These are phyloP conservation scores for human (Homo sapiens) DNA, from an alignment of 2,113 vertebrate genomes.

Conservation along the genomic window DNA sequence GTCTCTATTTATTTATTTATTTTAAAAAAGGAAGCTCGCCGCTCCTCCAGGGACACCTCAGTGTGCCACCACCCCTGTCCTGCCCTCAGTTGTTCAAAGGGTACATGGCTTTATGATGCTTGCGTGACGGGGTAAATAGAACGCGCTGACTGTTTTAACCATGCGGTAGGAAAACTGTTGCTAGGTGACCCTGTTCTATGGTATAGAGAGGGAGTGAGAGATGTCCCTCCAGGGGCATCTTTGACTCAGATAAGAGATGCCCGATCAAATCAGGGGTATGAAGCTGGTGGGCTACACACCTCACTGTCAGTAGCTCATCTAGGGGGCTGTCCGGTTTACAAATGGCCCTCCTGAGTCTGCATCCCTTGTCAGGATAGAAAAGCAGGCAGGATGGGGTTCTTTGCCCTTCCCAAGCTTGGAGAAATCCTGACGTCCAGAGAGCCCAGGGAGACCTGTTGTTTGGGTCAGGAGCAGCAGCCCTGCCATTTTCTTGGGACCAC, in stretches of 20 bases:
- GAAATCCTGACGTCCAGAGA: not conserved
- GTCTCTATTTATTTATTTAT: fast-evolving
- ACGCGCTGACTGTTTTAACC: not conserved
- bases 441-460: not conserved
- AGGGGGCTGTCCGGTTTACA: not conserved
- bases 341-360: not conserved
- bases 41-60: not conserved
- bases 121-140: not conserved
- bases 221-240: not conserved
- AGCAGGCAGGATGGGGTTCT: not conserved
- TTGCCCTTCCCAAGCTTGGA: not conserved
- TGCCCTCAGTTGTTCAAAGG: not conserved
- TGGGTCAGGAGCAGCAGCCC: not conserved
- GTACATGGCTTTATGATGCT: not conserved
- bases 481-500: not conserved
- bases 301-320: not conserved
- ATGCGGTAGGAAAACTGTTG: conserved; percentile 15
- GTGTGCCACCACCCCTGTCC: not conserved
- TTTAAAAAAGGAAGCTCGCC: not conserved
- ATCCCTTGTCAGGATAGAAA: not conserved
- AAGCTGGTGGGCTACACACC: not conserved
- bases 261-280: not conserved
- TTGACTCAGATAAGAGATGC: not conserved
- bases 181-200: not conserved
- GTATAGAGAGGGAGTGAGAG: not conserved